Base-by-base conservation (phyloP, 2,888 invertebrate species). In the Epinotia demarniana region DNA sequence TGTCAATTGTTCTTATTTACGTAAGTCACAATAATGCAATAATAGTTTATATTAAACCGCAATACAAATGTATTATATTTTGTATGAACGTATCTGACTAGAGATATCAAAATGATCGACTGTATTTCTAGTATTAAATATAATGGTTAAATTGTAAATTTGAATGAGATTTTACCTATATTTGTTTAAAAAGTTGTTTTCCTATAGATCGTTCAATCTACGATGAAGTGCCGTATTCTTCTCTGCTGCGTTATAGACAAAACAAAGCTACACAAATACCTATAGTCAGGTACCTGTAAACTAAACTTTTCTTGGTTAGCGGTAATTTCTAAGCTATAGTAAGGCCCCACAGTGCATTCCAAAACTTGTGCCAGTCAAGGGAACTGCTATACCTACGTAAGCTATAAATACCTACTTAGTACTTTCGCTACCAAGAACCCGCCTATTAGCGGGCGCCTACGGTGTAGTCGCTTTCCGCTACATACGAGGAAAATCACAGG, bases 1-100 rank as follows among this genome's bases (percentile, higher is more conserved):
- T 57, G 67, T 72, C 63, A 72, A 72, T 75, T 72, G 72, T 75
- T 75, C 43, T 72, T 72, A 71, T 68, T 77, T 72, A 66, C 12
- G 27, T 53, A 75, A 77, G 72, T 46, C 68, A 57, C 61, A 46
- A 67, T 39, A 71, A 71, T 62, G 72, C 75, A 75, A 72, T 75
- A 75, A 75, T 67, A 72, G 72, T 75, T 71, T 61, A 71, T 74
- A 71, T 61, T 69, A 63, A 74, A 69, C 60, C 55, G 43, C 53
- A 67, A 61, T 71, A 70, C 13, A 33, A 61, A 33, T 23, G 58
- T 60, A 66, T 23, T 73, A 57, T 73, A 43, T 70, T 70, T 70
- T 70, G 58, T 75, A 70, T 23, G 39, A 68, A 9, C 27, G 46
- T 68, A 63, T 46, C 69, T 57, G 57, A 73, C 55, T 63, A 57